Conservation (phyloP, 2,888 invertebrate genomes). For the Alsophila aescularia region DNA sequence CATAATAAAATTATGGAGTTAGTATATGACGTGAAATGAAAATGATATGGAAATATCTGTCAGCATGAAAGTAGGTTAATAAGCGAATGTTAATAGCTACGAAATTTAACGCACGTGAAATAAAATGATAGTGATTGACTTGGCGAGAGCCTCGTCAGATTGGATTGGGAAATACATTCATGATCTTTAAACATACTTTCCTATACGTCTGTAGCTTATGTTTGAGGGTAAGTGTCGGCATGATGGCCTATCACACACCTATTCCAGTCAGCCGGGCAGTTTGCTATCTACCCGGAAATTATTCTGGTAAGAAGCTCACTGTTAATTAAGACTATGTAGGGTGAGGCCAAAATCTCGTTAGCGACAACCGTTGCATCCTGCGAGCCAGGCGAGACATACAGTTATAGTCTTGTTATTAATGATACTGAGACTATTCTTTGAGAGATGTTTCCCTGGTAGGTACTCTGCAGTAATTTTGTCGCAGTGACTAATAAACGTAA, state of each 20-base stretch:
- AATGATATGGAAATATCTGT: conserved; percentile 34
- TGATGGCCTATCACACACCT: conserved; percentile 27
- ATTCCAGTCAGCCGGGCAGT: conserved; percentile 27
- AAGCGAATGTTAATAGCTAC: conserved; percentile 37
- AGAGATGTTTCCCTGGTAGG: conserved; percentile 7
- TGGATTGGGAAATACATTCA: conserved; percentile 34
- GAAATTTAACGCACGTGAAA: conserved; percentile 38
- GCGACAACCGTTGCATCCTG: conserved; percentile 45
- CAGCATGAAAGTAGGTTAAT: conserved; percentile 38
- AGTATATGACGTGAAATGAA: conserved; percentile 30
- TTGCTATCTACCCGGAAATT: conserved; percentile 38
- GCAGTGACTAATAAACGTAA: background rate
- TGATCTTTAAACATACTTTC: conserved; percentile 8
- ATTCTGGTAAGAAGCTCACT: conserved; percentile 29
- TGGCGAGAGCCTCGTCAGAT: conserved; percentile 31
- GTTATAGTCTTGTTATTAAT: conserved; percentile 34
- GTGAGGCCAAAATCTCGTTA: conserved; percentile 54
- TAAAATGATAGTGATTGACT: conserved; percentile 42
- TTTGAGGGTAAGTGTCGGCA: background rate
- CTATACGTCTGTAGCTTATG: background rate
- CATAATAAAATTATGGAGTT: conserved; percentile 31
- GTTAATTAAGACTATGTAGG: conserved; percentile 30
- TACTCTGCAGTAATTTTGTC: conserved; percentile 4
- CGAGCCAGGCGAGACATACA: conserved; percentile 29
- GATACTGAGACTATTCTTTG: conserved; percentile 12